phyloP scores from a whole-genome alignment of 2,113 vertebrate genomes.

The Coreoperca whiteheadi region DNA sequence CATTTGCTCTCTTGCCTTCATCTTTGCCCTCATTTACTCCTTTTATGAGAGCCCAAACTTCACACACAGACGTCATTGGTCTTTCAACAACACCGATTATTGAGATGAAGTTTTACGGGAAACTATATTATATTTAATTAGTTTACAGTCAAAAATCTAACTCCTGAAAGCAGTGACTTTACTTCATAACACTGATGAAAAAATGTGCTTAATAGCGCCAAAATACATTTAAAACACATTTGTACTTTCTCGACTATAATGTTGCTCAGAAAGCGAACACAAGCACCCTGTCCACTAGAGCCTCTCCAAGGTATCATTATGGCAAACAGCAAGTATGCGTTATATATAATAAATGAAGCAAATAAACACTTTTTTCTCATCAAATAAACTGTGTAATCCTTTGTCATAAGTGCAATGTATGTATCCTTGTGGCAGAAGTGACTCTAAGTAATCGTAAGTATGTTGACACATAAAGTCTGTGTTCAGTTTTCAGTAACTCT shows the following conservation, averaged over 20 bases:
- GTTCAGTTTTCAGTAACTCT: neutral
- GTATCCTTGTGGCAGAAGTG: neutral
- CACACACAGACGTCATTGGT: neutral
- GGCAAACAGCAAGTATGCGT: neutral
- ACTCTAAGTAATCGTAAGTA: too few relatives aligned
- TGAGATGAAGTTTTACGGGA: neutral
- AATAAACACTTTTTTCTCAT: neutral
- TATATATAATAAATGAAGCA: conserved; percentile 18
- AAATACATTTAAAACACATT: conserved; percentile 8
- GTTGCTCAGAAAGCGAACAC: neutral
- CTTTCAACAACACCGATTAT: neutral
- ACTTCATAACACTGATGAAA: neutral
- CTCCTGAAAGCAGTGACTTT: neutral
- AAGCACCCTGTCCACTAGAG: neutral
- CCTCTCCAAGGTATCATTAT: conserved; percentile 6
- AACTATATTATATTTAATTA: neutral
- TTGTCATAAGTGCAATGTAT: neutral
- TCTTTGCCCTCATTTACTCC: neutral
- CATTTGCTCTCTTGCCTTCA: conserved; percentile 17
- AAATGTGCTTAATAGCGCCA: neutral
- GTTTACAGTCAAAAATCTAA: neutral
- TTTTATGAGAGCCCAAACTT: neutral
- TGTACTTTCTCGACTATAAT: neutral
- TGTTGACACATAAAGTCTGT: neutral
- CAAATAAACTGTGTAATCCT: neutral